Conservation (phyloP, 2,113 vertebrate species). For the Excalfactoria chinensis region DNA sequence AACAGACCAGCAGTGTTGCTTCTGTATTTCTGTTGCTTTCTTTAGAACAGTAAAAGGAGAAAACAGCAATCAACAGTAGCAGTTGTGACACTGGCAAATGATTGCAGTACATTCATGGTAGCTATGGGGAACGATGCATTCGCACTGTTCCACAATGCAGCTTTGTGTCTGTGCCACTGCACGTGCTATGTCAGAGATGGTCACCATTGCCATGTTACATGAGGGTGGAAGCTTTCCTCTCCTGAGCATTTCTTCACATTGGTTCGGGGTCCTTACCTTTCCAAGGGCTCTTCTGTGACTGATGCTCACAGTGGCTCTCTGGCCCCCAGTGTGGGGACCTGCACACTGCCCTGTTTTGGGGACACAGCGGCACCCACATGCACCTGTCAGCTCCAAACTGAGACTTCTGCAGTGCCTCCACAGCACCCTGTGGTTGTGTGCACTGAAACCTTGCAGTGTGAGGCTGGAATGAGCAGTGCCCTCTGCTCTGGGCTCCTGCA, state of each 20-base stretch:
- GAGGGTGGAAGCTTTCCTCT: neutral
- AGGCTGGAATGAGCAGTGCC: too few relatives aligned
- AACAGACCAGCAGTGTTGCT: neutral
- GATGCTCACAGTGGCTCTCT: neutral
- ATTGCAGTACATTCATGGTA: accelerated
- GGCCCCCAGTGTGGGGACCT: too few relatives aligned
- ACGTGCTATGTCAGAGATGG: accelerated
- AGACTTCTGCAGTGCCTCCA: too few relatives aligned
- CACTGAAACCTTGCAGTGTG: too few relatives aligned
- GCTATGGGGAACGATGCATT: accelerated
- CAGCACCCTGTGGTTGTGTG: too few relatives aligned
- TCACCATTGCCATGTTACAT: accelerated
- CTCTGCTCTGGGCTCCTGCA: too few relatives aligned
- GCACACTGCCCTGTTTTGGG: too few relatives aligned
- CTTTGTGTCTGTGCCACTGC: neutral
- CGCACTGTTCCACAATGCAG: too few relatives aligned
- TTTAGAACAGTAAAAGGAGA: neutral
- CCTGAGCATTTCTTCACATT: neutral
- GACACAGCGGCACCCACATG: too few relatives aligned
- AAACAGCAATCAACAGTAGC: accelerated
- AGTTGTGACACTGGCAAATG: neutral
- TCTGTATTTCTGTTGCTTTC: neutral
- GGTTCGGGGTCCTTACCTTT: too few relatives aligned
- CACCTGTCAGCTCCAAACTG: too few relatives aligned
- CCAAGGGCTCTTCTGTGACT: neutral